phyloP scores from a whole-genome alignment of 2,113 vertebrate species.

The Vidua chalybeata region DNA sequence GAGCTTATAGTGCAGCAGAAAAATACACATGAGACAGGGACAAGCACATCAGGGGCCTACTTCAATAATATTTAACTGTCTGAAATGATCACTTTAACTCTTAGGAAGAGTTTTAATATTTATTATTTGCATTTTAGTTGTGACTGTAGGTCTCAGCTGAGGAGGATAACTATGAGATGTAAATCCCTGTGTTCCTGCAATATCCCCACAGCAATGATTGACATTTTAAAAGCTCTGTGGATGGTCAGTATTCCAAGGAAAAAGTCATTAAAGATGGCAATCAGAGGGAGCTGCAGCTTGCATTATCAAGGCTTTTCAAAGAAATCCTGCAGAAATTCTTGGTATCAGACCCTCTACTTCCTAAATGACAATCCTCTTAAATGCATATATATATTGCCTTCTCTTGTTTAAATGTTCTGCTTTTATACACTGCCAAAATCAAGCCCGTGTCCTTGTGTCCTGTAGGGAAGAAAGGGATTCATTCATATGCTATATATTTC shows the following conservation, averaged over 20 bases:
- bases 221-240: neutral
- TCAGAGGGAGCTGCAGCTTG: neutral
- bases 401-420: neutral
- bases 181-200: neutral
- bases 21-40: neutral
- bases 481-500: neutral
- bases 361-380: neutral
- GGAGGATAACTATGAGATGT: neutral
- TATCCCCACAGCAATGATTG: neutral
- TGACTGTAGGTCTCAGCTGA: constrained; percentile 1
- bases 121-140: constrained; percentile 36
- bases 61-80: constrained; percentile 11
- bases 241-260: neutral
- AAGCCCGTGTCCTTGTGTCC: neutral
- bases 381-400: neutral
- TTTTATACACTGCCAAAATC: neutral
- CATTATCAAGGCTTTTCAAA: neutral
- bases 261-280: neutral
- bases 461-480: neutral
- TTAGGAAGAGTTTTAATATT: constrained; percentile 35
- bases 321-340: neutral
- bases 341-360: neutral
- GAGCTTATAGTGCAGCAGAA: neutral
- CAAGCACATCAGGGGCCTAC: neutral
- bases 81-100: constrained; percentile 28